Evolutionary conservation across 2,888 invertebrate genomes (phyloP).

Genomic region (Branchipolynoe longqiensis): DNA sequence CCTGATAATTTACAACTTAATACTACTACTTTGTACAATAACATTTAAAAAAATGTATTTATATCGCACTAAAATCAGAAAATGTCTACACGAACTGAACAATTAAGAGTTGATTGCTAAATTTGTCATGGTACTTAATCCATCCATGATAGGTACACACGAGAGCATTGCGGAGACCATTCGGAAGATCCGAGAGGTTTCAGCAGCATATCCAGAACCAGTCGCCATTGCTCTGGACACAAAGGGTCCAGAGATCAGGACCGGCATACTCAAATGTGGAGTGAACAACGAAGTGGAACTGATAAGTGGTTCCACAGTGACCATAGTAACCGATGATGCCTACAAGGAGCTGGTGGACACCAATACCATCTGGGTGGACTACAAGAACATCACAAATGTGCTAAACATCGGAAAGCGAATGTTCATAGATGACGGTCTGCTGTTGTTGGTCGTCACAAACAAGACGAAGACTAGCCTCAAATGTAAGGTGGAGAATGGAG

Average conservation of each 20-base stretch:
- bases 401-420: conserved; percentile 89
- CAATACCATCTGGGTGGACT: conserved; percentile 91
- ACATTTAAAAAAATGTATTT: background rate
- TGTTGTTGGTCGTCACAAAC: conserved; percentile 92
- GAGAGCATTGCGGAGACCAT: conserved; percentile 89
- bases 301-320: conserved; percentile 90
- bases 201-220: conserved; percentile 85
- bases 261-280: conserved; percentile 96
- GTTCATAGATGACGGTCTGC: conserved; percentile 97
- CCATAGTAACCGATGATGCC: conserved; percentile 90
- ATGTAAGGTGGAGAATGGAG: conserved; percentile 97
- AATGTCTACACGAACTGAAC: no score
- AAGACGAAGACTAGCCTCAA: conserved; percentile 85
- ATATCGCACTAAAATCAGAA: background rate
- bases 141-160: background rate
- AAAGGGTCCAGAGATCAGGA: conserved; percentile 98
- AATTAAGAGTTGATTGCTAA: no score
- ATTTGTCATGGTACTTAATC: background rate
- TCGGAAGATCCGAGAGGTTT: conserved; percentile 92
- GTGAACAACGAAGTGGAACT: conserved; percentile 94
- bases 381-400: conserved; percentile 96
- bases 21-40: no score
- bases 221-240: conserved; percentile 98
- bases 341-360: conserved; percentile 90
- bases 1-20: no score